Evolutionary conservation across 2,113 vertebrate genomes (phyloP).

Genomic region (Coturnix japonica): DNA sequence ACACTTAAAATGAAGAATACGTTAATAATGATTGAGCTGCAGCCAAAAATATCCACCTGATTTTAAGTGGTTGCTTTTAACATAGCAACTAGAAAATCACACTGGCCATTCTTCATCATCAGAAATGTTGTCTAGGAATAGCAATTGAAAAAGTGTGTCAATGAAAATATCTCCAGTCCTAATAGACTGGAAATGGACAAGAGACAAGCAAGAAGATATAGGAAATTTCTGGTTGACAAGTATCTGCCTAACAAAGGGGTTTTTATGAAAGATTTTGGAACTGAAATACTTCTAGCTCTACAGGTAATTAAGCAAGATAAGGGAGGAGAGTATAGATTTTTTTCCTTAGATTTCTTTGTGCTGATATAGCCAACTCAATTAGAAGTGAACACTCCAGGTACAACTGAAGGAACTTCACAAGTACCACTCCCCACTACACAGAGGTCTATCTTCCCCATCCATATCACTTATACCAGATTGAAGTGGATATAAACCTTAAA

Average conservation of each 20-base stretch:
- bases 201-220: not conserved
- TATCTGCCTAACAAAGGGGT: not conserved
- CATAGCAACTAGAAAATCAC: not conserved
- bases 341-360: not conserved
- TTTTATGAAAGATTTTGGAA: not conserved
- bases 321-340: not conserved
- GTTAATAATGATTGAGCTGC: not conserved
- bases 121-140: not conserved
- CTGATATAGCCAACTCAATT: not conserved
- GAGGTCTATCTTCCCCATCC: not conserved
- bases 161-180: not conserved
- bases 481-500: not conserved
- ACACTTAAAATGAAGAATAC: not conserved
- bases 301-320: not conserved
- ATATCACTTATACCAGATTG: not conserved
- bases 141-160: not conserved
- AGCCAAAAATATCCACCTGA: conserved; percentile 3
- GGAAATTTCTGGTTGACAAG: not conserved
- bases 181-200: not conserved
- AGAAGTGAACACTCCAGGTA: not conserved
- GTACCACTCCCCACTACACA: not conserved
- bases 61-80: not conserved
- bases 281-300: not conserved
- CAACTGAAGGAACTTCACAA: not conserved
- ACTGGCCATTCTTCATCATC: not conserved